phyloP scores from a whole-genome alignment of 2,113 vertebrate genomes.

The Addax nasomaculatus region DNA sequence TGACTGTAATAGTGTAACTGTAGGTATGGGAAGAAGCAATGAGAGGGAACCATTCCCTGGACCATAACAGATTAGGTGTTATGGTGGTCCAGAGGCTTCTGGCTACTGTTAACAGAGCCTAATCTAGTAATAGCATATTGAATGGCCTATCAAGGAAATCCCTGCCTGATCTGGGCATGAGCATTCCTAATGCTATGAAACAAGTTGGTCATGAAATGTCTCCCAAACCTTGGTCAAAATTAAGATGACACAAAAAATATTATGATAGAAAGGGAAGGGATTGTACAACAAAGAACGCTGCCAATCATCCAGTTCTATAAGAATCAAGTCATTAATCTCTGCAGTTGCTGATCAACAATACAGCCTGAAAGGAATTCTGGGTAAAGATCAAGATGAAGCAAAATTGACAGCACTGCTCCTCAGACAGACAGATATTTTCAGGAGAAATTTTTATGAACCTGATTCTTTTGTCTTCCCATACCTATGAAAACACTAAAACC shows the following conservation, averaged over 20 bases:
- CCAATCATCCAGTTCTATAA: background rate
- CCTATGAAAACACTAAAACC: background rate
- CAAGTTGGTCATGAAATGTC: background rate
- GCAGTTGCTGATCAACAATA: background rate
- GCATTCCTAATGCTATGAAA: background rate
- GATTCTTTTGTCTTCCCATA: background rate
- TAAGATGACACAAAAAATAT: background rate
- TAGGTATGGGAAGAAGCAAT: background rate
- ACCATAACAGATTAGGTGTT: background rate
- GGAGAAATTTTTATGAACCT: background rate
- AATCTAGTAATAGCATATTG: background rate
- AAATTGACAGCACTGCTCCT: background rate
- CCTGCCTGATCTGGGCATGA: background rate
- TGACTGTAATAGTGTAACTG: background rate
- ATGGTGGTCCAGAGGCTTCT: background rate
- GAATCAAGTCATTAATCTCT: background rate
- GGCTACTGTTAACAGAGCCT: background rate
- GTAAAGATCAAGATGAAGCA: background rate
- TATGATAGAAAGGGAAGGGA: background rate
- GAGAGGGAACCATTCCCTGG: background rate
- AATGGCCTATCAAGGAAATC: background rate
- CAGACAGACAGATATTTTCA: background rate
- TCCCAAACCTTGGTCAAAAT: background rate
- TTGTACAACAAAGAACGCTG: background rate
- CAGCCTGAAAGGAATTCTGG: rapidly evolving